A percentile compares a stretch with the other conserved stretches of the same genome.
phyloP scores from a whole-genome alignment of 2,888 invertebrate genomes.

The Drosophila meridiana region DNA sequence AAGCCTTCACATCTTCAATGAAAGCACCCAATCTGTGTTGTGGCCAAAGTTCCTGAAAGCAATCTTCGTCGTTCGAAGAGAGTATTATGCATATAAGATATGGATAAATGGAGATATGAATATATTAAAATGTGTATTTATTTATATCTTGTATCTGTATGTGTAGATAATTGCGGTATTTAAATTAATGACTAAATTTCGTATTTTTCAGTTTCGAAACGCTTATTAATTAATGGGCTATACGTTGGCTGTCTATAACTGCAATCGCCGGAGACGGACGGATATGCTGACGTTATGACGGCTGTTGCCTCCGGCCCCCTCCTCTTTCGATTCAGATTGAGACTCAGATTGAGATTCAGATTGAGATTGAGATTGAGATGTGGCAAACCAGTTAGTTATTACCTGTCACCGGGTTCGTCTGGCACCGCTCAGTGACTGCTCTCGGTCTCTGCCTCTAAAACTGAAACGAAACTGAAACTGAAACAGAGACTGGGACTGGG shows the following conservation, averaged over 20 bases:
- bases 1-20: neutral
- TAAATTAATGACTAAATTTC: conserved; percentile 24
- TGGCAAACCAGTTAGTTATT: conserved; percentile 50
- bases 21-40: neutral
- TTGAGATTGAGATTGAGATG: conserved; percentile 2
- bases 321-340: neutral
- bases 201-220: conserved; percentile 4
- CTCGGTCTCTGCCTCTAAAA: conserved; percentile 7
- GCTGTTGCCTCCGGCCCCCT: conserved; percentile 1
- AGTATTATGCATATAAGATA: conserved; percentile 1
- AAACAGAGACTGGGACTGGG: conserved; percentile 12
- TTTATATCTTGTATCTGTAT: conserved; percentile 5
- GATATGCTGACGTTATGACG: conserved; percentile 9
- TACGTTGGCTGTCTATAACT: conserved; percentile 21
- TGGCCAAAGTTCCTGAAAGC: neutral
- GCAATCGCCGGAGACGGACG: conserved; percentile 14
- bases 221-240: conserved; percentile 29
- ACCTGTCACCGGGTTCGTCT: conserved; percentile 28
- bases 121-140: conserved; percentile 14
- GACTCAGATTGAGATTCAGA: neutral
- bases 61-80: neutral
- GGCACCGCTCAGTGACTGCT: conserved; percentile 8
- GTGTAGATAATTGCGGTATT: conserved; percentile 8
- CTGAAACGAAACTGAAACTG: conserved; percentile 28
- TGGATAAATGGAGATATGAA: neutral